Conservation (phyloP, 2,888 invertebrate genomes). For the Stenolophus ochropezus region DNA sequence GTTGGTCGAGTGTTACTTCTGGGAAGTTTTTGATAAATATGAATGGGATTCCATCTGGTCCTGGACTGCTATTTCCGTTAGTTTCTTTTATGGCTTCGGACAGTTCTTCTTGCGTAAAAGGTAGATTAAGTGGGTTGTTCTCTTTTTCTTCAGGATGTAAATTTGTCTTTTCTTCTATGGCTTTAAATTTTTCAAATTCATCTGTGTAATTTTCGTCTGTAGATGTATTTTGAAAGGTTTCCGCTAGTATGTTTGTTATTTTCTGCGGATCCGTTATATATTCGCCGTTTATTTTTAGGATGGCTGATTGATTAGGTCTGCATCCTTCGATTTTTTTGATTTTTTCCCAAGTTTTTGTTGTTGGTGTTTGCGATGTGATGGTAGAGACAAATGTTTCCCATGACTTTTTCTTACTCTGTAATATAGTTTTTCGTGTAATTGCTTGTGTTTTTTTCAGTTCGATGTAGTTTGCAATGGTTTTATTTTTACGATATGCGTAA, state of each 20-base stretch:
- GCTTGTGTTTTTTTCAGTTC: slow-evolving; percentile 4
- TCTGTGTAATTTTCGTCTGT: background rate
- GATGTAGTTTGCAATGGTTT: background rate
- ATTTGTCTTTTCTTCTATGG: background rate
- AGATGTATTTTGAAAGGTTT: background rate
- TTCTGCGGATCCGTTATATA: background rate
- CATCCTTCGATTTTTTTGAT: background rate
- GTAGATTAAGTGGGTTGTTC: background rate
- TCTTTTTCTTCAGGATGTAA: background rate
- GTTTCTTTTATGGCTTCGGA: background rate
- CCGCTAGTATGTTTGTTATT: background rate
- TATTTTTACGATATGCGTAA: background rate
- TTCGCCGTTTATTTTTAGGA: background rate
- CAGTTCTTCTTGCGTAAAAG: background rate
- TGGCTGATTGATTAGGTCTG: background rate
- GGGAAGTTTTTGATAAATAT: slow-evolving; percentile 10
- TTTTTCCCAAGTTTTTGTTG: background rate
- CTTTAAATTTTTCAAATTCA: background rate
- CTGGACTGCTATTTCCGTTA: background rate
- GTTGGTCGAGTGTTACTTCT: background rate
- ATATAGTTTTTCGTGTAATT: background rate
- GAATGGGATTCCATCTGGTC: slow-evolving; percentile 12
- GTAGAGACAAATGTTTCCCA: slow-evolving; percentile 20
- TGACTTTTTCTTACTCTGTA: slow-evolving; percentile 4
- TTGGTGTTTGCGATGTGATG: background rate